phyloP scores from a whole-genome alignment of 2,113 vertebrate genomes.

The Platycercus adscitus region DNA sequence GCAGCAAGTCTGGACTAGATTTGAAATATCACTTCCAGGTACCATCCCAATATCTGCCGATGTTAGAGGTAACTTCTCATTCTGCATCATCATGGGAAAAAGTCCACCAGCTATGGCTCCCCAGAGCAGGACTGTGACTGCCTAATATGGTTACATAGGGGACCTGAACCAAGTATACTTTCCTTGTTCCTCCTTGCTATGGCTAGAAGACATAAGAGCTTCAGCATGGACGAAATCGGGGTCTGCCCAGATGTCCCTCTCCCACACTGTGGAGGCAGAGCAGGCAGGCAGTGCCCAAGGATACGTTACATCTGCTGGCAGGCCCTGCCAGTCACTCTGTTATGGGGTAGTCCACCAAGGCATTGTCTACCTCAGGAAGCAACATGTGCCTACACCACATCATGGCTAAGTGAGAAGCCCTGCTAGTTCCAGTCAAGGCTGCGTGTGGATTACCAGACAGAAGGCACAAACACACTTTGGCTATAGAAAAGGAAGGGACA shows the following conservation, averaged over 20 bases:
- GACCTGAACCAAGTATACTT: fast-evolving
- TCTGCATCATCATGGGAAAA: background rate
- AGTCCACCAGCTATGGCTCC: background rate
- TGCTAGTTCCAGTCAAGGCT: background rate
- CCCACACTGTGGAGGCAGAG: background rate
- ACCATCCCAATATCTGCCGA: background rate
- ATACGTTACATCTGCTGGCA: fast-evolving
- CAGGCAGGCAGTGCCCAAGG: background rate
- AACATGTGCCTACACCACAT: background rate
- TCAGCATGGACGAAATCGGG: background rate
- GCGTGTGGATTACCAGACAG: fast-evolving
- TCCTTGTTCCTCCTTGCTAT: background rate
- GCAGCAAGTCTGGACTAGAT: background rate
- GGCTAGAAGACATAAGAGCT: background rate
- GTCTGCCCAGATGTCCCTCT: background rate
- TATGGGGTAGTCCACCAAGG: background rate
- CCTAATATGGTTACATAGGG: background rate
- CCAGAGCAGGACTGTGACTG: background rate
- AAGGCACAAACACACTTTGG: background rate
- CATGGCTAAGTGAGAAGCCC: background rate
- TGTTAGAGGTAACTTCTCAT: background rate
- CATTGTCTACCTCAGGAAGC: background rate
- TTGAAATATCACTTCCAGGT: conserved; percentile 16
- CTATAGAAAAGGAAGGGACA: background rate
- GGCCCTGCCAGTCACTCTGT: background rate